Conservation (phyloP, 2,113 vertebrate genomes). For the Mustela lutreola region DNA sequence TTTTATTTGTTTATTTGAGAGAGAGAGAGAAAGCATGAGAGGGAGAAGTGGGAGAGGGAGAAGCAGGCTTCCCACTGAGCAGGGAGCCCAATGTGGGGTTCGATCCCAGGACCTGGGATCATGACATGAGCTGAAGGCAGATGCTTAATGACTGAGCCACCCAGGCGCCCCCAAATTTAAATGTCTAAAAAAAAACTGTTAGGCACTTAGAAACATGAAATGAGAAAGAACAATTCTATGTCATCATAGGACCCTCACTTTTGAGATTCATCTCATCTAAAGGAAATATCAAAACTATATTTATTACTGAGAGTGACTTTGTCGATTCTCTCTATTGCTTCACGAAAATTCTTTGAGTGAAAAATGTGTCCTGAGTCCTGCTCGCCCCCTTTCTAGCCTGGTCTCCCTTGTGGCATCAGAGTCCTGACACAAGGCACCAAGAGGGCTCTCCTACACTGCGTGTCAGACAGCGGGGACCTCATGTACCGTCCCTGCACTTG, state of each 20-base stretch:
- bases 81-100: no score
- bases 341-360: not conserved
- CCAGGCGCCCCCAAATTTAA: not conserved
- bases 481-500: rapidly evolving
- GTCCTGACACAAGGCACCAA: no score
- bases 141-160: no score
- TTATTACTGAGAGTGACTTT: not conserved
- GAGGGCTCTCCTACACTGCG: rapidly evolving
- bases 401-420: not conserved
- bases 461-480: not conserved
- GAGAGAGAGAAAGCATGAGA: no score
- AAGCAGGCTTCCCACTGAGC: no score
- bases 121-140: no score
- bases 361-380: not conserved
- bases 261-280: not conserved
- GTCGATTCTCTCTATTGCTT: not conserved
- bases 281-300: not conserved
- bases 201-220: not conserved
- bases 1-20: no score
- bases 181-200: not conserved
- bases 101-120: no score
- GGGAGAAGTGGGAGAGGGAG: no score
- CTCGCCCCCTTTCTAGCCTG: not conserved
- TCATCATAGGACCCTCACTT: not conserved
- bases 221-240: not conserved